Base-by-base conservation (phyloP, 2,888 invertebrate species). In the Ctena decussata region DNA sequence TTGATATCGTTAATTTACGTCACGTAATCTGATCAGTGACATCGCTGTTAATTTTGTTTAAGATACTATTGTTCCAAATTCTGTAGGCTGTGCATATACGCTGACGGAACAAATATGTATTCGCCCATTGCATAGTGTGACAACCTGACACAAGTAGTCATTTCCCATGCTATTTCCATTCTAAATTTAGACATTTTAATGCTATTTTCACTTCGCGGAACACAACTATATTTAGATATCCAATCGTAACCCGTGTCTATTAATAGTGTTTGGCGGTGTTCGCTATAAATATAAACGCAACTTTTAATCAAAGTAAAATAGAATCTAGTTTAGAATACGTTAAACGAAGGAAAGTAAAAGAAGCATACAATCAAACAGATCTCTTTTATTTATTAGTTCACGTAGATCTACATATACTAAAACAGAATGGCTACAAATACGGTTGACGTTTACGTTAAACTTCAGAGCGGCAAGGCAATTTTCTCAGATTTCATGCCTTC, bases 381-480 rank as follows among this genome's bases (percentile, higher is more conserved):
- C 18, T 8, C 8, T 12, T 12, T 44, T 12, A 44, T 44, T 44
- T 44, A 18, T 57, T 57, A n/a, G 18, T 57, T 30, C 24, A 5
- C 27, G n/a, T 27, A 3, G 12, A 57, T 27, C 3, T 2, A 57
- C 27, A 15, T 11, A 57, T 11, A 53, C 21, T 18, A 30, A 30
- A 57, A 80, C 1, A n/a, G n/a, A 74, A 93, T 93, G 93, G 91
- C 93, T 11, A 77, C 87, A 0, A 69, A 72, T 35, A 24, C 60
- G 11, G 82, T 92, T 5, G 93, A 93, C 41, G 93, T 94, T 39
- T 93, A 92, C 65, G 88, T 94, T 8, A 94, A 94, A 84, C 82
- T 93, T 21, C 92, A 92, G 3, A 92, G 87, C 18, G 94, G 94
- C 11, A 87, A 91, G 81, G 92, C 88, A 35, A 84, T 92, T 2